Evolutionary conservation across 2,797 vertebrate species (phyloP).

Genomic region (Gymnothorax reevesii): DNA sequence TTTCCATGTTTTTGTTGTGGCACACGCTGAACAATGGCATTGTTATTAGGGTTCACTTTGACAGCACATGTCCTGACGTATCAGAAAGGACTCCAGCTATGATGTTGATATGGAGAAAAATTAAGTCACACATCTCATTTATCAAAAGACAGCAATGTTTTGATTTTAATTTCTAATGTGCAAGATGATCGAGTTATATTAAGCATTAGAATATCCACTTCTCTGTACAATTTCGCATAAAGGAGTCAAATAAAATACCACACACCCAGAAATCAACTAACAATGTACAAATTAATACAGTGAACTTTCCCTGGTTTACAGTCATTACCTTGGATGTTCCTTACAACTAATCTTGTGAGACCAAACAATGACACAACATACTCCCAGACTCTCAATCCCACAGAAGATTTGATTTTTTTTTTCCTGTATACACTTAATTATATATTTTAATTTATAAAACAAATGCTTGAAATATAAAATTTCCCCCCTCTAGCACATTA

Average conservation of each 20-base stretch:
- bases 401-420: constrained; percentile 54
- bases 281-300: constrained; percentile 71
- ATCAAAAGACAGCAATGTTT: constrained; percentile 34
- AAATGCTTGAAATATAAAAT: constrained; percentile 70
- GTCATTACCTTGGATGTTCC: constrained; percentile 67
- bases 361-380: constrained; percentile 68
- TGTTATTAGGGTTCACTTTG: not conserved
- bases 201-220: constrained; percentile 65
- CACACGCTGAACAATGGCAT: not conserved
- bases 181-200: constrained; percentile 67
- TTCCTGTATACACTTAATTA: constrained; percentile 62
- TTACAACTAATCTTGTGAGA: constrained; percentile 67
- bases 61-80: not conserved
- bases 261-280: constrained; percentile 46
- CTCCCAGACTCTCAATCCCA: constrained; percentile 58
- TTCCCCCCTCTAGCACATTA: constrained; percentile 59
- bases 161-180: constrained; percentile 52
- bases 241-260: constrained; percentile 39
- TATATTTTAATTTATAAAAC: constrained; percentile 74
- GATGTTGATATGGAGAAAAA: not conserved
- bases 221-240: constrained; percentile 54
- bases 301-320: constrained; percentile 73
- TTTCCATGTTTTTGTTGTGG: not conserved
- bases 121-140: constrained; percentile 27
- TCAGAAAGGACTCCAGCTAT: not conserved